Evolutionary conservation across 2,888 invertebrate genomes (phyloP), one percentile per base, ranked within the genome.

Genomic region (Eupithecia exiguata): DNA sequence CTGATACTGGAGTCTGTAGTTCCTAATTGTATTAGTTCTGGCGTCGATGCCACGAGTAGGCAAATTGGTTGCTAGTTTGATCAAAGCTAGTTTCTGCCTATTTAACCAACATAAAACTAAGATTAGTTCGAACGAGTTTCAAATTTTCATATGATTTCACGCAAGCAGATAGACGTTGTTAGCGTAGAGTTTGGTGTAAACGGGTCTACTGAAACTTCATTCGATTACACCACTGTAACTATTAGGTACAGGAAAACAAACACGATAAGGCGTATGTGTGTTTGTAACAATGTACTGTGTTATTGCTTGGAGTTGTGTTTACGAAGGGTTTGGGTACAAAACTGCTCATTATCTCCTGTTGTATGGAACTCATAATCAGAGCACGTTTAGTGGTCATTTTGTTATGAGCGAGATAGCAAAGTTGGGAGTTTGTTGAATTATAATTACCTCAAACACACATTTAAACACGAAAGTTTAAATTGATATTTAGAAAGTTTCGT

Each of bases 21-120:
- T 75, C 68, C 68, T 70, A 70, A 75, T 75, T 75, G 70, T 75
- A 70, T 75, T 72, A 72, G 70, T 70, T 72, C 72, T 40, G 65
- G 58, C 65, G 72, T 72, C 72, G 62, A 70, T 72, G 68, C 62
- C 67, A 58, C 70, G 72, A 75, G 70, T 53, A 75, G 68, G 69
- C 67, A 70, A 72, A 72, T 75, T 75, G 70, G 72, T 68, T 70
- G 63, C 40, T 25, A 75, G 75, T 72, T 75, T 67, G n/a, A 70
- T 58, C 40, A 65, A 43, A 70, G 70, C 58, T 58, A 14, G 21
- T 58, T 58, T 58, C 53, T 53, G 58, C 58, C 25, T 12, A 58
- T 58, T 21, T 25, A 21, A 12, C 14, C 58, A 58, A 58, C 58
- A 58, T 58, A 58, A 58, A 58, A 58, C 25, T 58, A 25, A 25